These are phyloP conservation scores for Nanger granti DNA, from an alignment of 2,113 vertebrate genomes.

Conservation along the genomic window DNA sequence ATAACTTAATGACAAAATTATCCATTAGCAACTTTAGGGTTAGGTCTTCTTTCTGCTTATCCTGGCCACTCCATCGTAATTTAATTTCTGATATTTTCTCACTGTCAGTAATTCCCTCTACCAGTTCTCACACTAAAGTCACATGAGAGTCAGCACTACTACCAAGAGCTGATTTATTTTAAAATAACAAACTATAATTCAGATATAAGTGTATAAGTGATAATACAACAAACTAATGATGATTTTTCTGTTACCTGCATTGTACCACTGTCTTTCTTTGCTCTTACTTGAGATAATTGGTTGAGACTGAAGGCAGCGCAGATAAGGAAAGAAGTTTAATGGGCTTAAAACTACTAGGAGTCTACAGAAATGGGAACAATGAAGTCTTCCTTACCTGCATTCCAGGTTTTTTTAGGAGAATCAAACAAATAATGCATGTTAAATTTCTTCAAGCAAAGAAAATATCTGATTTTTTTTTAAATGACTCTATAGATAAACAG, in stretches of 20 bases:
- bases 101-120: slow-evolving; percentile 39
- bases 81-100: slow-evolving; percentile 41
- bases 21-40: slow-evolving; percentile 53
- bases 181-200: slow-evolving; percentile 20
- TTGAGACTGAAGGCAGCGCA: neutral
- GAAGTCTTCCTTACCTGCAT: neutral
- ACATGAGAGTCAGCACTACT: neutral
- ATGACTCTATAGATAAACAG: neutral
- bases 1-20: slow-evolving; percentile 65
- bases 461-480: neutral
- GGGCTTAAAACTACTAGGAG: neutral
- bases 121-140: neutral
- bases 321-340: neutral
- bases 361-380: neutral
- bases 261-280: neutral
- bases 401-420: neutral
- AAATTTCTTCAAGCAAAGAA: neutral
- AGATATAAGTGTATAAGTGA: neutral
- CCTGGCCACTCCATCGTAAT: slow-evolving; percentile 5
- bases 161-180: slow-evolving; percentile 12
- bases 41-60: slow-evolving; percentile 12
- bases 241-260: neutral
- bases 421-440: neutral
- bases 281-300: neutral
- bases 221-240: neutral